Evolutionary conservation across 2,113 vertebrate species (phyloP).

Genomic region (Xenus cinereus): DNA sequence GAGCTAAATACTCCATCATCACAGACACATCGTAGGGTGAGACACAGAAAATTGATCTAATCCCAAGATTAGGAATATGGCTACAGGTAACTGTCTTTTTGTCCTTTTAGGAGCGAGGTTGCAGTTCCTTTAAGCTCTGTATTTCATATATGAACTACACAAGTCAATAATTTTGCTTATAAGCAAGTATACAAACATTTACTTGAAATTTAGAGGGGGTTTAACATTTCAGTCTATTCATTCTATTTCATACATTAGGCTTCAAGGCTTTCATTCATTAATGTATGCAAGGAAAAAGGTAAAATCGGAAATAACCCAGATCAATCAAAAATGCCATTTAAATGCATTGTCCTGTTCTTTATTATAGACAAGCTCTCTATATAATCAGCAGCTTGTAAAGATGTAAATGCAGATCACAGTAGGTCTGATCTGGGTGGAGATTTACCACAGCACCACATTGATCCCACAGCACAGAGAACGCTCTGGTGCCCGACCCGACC

Average conservation of each 20-base stretch:
- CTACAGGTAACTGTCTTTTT: not conserved
- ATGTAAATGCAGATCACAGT: not conserved
- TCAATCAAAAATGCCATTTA: not conserved
- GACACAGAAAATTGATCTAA: not conserved
- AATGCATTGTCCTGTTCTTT: not conserved
- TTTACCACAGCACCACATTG: not conserved
- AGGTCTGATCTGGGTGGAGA: not conserved
- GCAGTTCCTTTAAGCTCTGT: not conserved
- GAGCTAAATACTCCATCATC: not conserved
- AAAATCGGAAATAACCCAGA: not conserved
- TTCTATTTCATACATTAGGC: not conserved
- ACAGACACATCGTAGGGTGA: not conserved
- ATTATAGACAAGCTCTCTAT: not conserved
- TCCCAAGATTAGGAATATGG: not conserved
- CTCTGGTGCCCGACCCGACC: rapidly evolving
- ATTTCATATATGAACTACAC: not conserved
- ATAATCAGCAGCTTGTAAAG: not conserved
- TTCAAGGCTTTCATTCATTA: not conserved
- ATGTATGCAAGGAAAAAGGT: not conserved
- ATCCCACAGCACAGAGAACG: not conserved
- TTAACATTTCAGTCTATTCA: not conserved
- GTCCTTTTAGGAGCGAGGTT: not conserved
- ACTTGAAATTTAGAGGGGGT: not conserved
- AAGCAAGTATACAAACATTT: not conserved
- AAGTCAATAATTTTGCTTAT: not conserved